Evolutionary conservation across 2,113 vertebrate species (phyloP).

Genomic region (Cyphomyrus plagiostoma): DNA sequence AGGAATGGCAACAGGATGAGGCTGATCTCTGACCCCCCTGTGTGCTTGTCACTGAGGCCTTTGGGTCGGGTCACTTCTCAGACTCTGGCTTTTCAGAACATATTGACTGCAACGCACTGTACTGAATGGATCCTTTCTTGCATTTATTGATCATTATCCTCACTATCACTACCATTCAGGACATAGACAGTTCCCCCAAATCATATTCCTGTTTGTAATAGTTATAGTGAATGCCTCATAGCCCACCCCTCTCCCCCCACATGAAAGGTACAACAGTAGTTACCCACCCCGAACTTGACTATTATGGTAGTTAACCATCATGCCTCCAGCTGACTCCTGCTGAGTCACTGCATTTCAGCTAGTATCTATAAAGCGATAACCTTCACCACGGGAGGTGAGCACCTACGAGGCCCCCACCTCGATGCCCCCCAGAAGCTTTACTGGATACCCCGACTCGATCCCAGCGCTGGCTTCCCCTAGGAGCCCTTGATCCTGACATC

Average conservation of each 20-base stretch:
- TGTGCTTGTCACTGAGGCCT: neutral
- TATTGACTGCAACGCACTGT: neutral
- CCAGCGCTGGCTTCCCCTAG: neutral
- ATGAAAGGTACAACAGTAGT: neutral
- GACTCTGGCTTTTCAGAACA: neutral
- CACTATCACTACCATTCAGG: neutral
- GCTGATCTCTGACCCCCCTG: neutral
- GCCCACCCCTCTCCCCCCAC: neutral
- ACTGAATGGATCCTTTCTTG: neutral
- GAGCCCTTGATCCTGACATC: neutral
- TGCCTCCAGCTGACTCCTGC: neutral
- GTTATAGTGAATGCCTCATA: neutral
- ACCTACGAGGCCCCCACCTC: neutral
- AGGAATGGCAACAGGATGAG: neutral
- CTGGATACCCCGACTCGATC: neutral
- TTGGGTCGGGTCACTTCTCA: neutral
- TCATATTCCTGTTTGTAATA: neutral
- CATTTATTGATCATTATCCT: neutral
- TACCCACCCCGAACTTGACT: neutral
- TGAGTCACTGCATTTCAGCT: no score
- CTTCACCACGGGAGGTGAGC: neutral
- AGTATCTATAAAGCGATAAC: no score
- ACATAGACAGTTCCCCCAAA: neutral
- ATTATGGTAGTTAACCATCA: neutral
- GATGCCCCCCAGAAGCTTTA: neutral